Percentiles rank a stretch among this genome's conserved stretches.
Evolutionary conservation across 2,888 invertebrate genomes (phyloP).

Genomic region (Heliconius aoede): DNA sequence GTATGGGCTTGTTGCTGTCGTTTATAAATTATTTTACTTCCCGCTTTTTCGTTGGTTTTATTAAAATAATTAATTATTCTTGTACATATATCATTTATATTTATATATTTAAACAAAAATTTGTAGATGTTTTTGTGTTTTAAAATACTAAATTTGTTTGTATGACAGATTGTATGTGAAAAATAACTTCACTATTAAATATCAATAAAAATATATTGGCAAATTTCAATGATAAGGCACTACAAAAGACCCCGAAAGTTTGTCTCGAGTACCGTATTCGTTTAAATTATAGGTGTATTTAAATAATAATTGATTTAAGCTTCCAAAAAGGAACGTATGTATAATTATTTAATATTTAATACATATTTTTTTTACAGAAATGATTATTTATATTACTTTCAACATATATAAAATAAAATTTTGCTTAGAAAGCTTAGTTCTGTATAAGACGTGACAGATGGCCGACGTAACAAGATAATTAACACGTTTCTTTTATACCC

Average conservation of each 20-base stretch:
- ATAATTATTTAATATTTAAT: background rate
- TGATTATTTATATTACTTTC: background rate
- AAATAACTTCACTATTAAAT: no score
- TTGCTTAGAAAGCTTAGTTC: conserved; percentile 4
- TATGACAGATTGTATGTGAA: no score
- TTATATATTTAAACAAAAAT: conserved; percentile 15
- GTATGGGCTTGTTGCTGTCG: conserved; percentile 62
- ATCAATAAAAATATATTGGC: no score
- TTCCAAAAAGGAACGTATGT: no score
- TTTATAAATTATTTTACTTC: conserved; percentile 53
- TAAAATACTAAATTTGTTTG: background rate
- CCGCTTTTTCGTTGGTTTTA: conserved; percentile 43
- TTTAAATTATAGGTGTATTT: no score
- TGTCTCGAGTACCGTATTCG: no score
- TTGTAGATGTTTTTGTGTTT: background rate
- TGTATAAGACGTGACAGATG: conserved; percentile 70
- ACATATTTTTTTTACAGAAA: background rate
- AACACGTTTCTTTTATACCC: conserved; percentile 80
- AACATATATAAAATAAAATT: background rate
- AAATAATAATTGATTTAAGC: no score
- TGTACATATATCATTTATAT: conserved; percentile 36
- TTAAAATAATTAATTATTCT: conserved; percentile 44
- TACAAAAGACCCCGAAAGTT: no score
- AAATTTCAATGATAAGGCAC: no score
- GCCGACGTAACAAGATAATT: conserved; percentile 74